Base-by-base conservation (phyloP, 92 coral and sea anemone species). In the Palythoa grandiflora region DNA sequence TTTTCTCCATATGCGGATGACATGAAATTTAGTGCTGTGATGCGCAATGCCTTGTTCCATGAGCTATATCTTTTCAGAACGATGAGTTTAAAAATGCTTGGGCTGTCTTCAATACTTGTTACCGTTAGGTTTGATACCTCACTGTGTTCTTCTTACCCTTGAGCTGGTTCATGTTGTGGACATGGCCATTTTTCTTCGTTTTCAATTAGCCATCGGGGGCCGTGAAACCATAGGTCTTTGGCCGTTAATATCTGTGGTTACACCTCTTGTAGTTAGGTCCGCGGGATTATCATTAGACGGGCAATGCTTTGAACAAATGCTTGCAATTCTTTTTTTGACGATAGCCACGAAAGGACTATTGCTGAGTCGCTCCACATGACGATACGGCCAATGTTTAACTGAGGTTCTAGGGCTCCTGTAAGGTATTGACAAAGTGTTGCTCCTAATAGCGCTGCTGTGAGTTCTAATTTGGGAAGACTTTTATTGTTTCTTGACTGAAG, bases 381-480 rank as follows among this genome's bases (percentile, higher is more conserved):
- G 50, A 73, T 73, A 73, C 78, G 78, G 21, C 78, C 21, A n/a
- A 73, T 73, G 47, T 73, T 73, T 38, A 19, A 12, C 78, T 73
- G 78, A 73, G 55, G 21, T 73, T 73, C 55, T 73, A 12, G 78
- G 78, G 51, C 78, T 73, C 77, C 4, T 36, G 35, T 59, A 5
- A 90, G 83, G 89, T 81, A 87, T 14, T 59, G 6, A 51, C 77
- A 79, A 28, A 88, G 72, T 59, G 59, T 70, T 55, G 89, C 89
- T 10, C 91, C 93, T 40, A 91, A 77, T 16, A 76, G 74, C 36
- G 93, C 91, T 14, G 91, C 91, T 35, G 74, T 53, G 15, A 91
- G 88, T 55, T 91, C 93, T 17, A 91, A 66, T 63, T 80, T 65
- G 9, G 90, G 85, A 40, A 87, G 66, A 65, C 71, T 20, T 65